phyloP scores from a whole-genome alignment of 2,888 invertebrate genomes.

The Holacanthella duospinosa region DNA sequence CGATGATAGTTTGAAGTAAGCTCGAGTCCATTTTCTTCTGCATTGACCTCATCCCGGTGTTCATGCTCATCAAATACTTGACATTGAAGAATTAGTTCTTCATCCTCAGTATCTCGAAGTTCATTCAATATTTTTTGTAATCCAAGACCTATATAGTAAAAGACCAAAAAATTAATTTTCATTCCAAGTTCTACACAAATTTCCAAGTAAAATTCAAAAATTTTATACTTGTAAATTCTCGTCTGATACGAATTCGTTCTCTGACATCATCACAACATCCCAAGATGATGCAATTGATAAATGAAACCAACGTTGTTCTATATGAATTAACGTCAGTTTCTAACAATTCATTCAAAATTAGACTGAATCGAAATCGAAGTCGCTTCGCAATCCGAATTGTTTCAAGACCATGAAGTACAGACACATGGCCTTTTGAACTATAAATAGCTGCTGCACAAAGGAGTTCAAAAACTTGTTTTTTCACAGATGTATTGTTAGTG shows the following conservation, averaged over 20 bases:
- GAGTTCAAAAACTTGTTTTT: slow-evolving; percentile 90
- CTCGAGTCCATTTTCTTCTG: slow-evolving; percentile 29
- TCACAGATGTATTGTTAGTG: slow-evolving; percentile 76
- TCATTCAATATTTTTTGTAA: slow-evolving; percentile 33
- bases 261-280: slow-evolving; percentile 39
- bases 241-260: slow-evolving; percentile 40
- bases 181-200: neutral
- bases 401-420: slow-evolving; percentile 78
- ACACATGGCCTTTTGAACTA: slow-evolving; percentile 73
- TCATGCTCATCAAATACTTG: slow-evolving; percentile 39
- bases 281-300: slow-evolving; percentile 44
- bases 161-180: neutral
- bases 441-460: slow-evolving; percentile 87
- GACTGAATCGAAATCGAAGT: slow-evolving; percentile 42
- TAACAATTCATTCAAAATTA: slow-evolving; percentile 42
- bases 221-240: slow-evolving; percentile 42
- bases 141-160: slow-evolving; percentile 26
- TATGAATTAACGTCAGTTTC: slow-evolving; percentile 42
- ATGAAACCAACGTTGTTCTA: slow-evolving; percentile 42
- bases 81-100: slow-evolving; percentile 39
- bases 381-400: slow-evolving; percentile 37
- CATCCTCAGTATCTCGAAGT: slow-evolving; percentile 35
- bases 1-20: slow-evolving; percentile 35
- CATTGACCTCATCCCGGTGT: slow-evolving; percentile 37
- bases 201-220: neutral